These are phyloP conservation scores for Centropristis striata DNA, from an alignment of 2,113 vertebrate species.

Conservation along the genomic window DNA sequence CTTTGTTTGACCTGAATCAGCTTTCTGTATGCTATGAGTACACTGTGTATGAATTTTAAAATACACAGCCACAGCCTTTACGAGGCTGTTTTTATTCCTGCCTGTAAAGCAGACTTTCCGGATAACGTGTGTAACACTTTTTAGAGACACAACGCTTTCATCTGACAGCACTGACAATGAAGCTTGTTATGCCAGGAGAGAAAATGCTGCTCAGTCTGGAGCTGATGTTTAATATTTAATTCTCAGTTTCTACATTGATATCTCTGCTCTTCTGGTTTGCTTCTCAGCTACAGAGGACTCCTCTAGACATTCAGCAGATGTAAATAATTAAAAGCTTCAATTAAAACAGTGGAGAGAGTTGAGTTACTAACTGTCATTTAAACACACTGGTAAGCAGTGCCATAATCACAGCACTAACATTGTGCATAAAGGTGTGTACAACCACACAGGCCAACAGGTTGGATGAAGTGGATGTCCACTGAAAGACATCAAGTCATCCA, in stretches of 20 bases:
- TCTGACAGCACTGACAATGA: slow-evolving; percentile 3
- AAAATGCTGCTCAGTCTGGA: slow-evolving; percentile 16
- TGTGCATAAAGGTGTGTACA: neutral
- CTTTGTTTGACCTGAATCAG: neutral
- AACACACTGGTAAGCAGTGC: neutral
- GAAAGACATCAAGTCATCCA: too few relatives aligned
- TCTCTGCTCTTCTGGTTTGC: slow-evolving; percentile 14
- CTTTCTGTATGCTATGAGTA: neutral
- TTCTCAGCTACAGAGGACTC: slow-evolving; percentile 26
- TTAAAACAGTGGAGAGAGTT: slow-evolving; percentile 4
- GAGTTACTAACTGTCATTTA: neutral
- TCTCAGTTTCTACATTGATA: slow-evolving; percentile 32
- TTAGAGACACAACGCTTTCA: slow-evolving; percentile 11
- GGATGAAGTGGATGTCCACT: neutral
- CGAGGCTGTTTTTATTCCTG: neutral
- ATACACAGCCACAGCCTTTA: neutral
- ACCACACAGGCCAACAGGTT: neutral
- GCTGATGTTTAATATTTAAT: slow-evolving; percentile 66
- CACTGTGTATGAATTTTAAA: neutral
- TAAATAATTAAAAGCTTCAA: slow-evolving; percentile 52
- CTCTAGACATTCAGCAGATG: slow-evolving; percentile 20
- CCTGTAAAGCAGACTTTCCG: neutral
- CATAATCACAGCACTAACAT: neutral
- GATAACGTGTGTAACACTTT: neutral
- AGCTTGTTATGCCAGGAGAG: slow-evolving; percentile 7